Base-by-base conservation (phyloP, 1,140 invertebrate genomes). In the Drosophila santomea region DNA sequence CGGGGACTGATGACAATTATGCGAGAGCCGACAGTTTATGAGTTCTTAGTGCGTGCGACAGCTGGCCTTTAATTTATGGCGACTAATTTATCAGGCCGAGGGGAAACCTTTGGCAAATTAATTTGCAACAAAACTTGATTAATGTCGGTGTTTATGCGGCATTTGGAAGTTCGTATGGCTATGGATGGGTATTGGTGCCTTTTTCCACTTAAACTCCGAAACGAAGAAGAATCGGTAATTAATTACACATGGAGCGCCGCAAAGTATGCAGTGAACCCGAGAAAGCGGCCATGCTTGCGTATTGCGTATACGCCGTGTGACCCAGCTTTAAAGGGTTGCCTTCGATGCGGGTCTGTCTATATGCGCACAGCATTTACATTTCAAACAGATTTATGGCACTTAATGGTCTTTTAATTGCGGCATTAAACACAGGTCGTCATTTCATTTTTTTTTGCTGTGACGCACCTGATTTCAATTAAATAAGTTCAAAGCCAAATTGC, bases 111-210 rank as follows among this genome's bases (percentile, higher is more conserved):
- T 77, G 50, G 73, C 63, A 76, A 77, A 77, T 77, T 77, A 77
- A 77, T 77, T 77, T 77, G 74, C 74, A 77, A 69, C 74, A 56
- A 61, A 77, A 77, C 74, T 77, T 77, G 74, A 77, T 77, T 69
- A 77, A 77, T 77, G 74, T 69, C 52, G 74, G 44, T 77, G 74
- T 69, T 77, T 77, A 77, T 69, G 74, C 74, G 74, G 56, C 50
- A 57, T 14, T 32, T n/a, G 15, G 62, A 4, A 45, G 36, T 39
- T 10, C 2, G 45, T 54, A 56, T 11, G 45, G 39, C 6, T n/a
- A n/a, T 28, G 25, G 25, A 20, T 20, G 20, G 20, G 36, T 38
- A 14, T 38, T 8, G 3, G 15, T 20, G 17, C 43, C 10, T 71
- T 56, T 72, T 71, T 71, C 64, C 68, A 23, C 51, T 71, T 72